Conservation (phyloP, 2,888 invertebrate genomes). For the Lepidocyrtinus sp. region DNA sequence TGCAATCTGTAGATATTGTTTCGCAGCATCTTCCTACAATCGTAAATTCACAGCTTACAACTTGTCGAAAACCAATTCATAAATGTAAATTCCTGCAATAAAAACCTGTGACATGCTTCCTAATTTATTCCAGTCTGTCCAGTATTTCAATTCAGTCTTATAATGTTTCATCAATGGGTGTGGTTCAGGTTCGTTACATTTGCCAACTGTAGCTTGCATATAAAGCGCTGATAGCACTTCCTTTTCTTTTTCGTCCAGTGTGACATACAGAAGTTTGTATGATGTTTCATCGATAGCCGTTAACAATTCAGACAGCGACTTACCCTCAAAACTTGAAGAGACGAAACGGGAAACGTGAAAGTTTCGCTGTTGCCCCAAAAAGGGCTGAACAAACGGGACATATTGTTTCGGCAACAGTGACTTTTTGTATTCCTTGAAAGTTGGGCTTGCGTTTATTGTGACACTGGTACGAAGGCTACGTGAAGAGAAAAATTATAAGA, state of each 20-base stretch:
- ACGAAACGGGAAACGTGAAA: too few species aligned
- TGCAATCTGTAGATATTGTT: slow-evolving; percentile 31
- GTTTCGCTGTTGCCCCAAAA: too few species aligned
- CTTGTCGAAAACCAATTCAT: too few species aligned
- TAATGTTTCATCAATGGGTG: not conserved
- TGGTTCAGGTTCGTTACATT: slow-evolving; percentile 28
- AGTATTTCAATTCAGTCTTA: slow-evolving; percentile 11
- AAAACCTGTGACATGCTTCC: slow-evolving; percentile 47
- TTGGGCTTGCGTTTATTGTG: too few species aligned
- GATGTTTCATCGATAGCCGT: slow-evolving; percentile 29
- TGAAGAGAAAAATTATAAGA: too few species aligned
- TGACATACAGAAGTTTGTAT: slow-evolving; percentile 28
- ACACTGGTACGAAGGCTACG: too few species aligned
- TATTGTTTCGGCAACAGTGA: too few species aligned
- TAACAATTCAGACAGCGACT: too few species aligned
- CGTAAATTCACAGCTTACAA: not conserved
- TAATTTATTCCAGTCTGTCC: slow-evolving; percentile 43
- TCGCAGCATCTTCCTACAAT: slow-evolving; percentile 33
- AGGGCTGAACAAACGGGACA: too few species aligned
- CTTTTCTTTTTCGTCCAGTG: slow-evolving; percentile 9
- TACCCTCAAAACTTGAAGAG: too few species aligned
- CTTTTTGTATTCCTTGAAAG: too few species aligned
- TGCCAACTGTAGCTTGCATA: slow-evolving; percentile 38
- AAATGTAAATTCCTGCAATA: too few species aligned
- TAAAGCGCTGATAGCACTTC: slow-evolving; percentile 27